Evolutionary conservation across 2,113 vertebrate species (phyloP), one percentile per base, ranked within the genome.

Genomic region (Coryphaenoides rupestris): DNA sequence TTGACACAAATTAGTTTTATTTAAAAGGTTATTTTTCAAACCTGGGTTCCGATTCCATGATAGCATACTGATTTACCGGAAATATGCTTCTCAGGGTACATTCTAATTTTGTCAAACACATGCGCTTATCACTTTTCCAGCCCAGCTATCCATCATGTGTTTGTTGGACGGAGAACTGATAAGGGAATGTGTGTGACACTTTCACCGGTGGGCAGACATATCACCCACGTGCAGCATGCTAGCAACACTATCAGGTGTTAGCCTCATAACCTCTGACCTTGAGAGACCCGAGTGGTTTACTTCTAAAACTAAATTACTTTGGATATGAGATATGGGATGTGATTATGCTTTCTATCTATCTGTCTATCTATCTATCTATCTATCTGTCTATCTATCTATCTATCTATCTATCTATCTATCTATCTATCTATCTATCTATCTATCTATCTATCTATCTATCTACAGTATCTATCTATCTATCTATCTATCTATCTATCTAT

Each of bases 101-200:
- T 74, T 21, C 19, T 72, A 56, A 79, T 76, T 74, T 68, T 76
- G 92, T 91, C 89, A 50, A 81, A 88, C 92, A 83, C 93, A 65
- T 91, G 77, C 87, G 93, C 94, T 96, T 96, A 95, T 97, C 95
- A 97, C 91, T 95, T 95, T 95, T 95, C 93, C 94, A 94, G 94
- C 93, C 93, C 94, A 95, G 93, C 94, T 93, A 91, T 90, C 73
- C 80, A 75, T 84, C 81, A 63, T 76, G 82, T 86, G 72, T 85
- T 75, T 91, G 95, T 91, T 98, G 95, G 95, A 98, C 94, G 94
- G 95, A 98, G 95, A 98, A 95, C 94, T 98, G 95, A 96, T 96
- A 95, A 96, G 95, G 92, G 92, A 92, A 67, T 83, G 94, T 85
- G 94, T 62, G 68, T 82, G 94, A 78, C 90, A 83, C 62, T 58